Evolutionary conservation across 2,113 vertebrate species (phyloP).

Genomic region (Vimba vimba): DNA sequence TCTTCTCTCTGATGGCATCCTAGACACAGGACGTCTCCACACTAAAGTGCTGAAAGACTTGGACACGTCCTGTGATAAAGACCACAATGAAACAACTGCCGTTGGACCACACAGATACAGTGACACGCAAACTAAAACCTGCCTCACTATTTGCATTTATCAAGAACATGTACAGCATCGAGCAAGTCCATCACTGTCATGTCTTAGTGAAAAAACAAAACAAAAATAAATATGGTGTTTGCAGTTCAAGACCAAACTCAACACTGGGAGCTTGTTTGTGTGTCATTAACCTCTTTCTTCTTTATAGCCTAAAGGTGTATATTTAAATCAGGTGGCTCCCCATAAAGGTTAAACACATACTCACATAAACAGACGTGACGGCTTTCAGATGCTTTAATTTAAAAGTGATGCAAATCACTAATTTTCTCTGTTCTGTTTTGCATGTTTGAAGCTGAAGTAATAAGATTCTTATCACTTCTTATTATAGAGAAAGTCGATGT

Average conservation of each 20-base stretch:
- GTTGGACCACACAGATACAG: slow-evolving; percentile 23
- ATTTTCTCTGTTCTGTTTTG: not conserved
- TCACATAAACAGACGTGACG: not conserved
- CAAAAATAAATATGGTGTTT: not conserved
- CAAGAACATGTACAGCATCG: not conserved
- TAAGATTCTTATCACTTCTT: not conserved
- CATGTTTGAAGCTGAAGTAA: not conserved
- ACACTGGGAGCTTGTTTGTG: not conserved
- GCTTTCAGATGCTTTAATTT: not conserved
- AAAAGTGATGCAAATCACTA: not conserved
- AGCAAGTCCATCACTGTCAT: not conserved
- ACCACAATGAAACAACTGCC: slow-evolving; percentile 42
- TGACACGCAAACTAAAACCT: not conserved
- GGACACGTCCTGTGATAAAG: slow-evolving; percentile 42
- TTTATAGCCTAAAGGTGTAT: slow-evolving; percentile 28
- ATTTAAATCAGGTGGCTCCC: not conserved
- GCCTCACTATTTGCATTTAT: not conserved
- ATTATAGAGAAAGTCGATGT: not conserved
- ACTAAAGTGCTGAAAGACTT: slow-evolving; percentile 45
- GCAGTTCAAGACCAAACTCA: not conserved
- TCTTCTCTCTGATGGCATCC: slow-evolving; percentile 27
- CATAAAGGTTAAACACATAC: slow-evolving; percentile 14
- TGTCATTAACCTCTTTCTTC: not conserved
- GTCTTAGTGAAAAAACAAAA: not conserved
- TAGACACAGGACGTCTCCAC: slow-evolving; percentile 52